Percentiles rank a stretch among this genome's conserved stretches.
phyloP scores from a whole-genome alignment of 2,797 vertebrate species.

The Danio choprae region DNA sequence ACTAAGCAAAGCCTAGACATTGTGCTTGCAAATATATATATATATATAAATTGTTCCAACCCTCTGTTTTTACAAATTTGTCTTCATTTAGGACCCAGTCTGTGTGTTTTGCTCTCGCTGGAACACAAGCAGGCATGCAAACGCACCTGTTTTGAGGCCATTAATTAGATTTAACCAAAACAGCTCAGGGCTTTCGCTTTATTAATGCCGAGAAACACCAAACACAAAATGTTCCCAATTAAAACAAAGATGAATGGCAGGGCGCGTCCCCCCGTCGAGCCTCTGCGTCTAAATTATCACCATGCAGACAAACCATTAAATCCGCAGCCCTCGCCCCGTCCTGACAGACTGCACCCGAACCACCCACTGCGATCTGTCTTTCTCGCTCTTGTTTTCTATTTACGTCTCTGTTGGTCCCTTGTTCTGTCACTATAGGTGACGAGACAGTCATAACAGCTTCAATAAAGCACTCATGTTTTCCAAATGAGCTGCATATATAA shows the following conservation, averaged over 20 bases:
- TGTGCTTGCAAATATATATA: too few relatives aligned
- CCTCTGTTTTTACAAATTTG: constrained; percentile 5
- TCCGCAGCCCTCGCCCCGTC: constrained; percentile 34
- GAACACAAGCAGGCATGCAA: constrained; percentile 18
- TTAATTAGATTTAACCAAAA: constrained; percentile 69
- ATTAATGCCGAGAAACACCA: constrained; percentile 71
- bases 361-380: constrained; percentile 28
- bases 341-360: neutral
- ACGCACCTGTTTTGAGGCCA: constrained; percentile 50
- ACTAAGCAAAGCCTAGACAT: neutral
- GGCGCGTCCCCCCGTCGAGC: constrained; percentile 55
- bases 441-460: constrained; percentile 12
- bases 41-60: too few relatives aligned
- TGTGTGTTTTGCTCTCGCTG: constrained; percentile 15
- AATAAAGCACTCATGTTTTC: constrained; percentile 27
- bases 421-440: constrained; percentile 23
- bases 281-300: constrained; percentile 61
- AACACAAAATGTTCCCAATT: constrained; percentile 79
- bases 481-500: constrained; percentile 24
- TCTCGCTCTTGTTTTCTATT: constrained; percentile 27
- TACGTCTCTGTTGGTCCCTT: constrained; percentile 22
- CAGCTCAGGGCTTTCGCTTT: constrained; percentile 66
- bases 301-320: constrained; percentile 67
- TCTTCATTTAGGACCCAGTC: constrained; percentile 22
- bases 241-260: constrained; percentile 75